Evolutionary conservation across 2,888 invertebrate species (phyloP), one percentile per base, ranked within the genome.

Genomic region (Lasiommata megera): DNA sequence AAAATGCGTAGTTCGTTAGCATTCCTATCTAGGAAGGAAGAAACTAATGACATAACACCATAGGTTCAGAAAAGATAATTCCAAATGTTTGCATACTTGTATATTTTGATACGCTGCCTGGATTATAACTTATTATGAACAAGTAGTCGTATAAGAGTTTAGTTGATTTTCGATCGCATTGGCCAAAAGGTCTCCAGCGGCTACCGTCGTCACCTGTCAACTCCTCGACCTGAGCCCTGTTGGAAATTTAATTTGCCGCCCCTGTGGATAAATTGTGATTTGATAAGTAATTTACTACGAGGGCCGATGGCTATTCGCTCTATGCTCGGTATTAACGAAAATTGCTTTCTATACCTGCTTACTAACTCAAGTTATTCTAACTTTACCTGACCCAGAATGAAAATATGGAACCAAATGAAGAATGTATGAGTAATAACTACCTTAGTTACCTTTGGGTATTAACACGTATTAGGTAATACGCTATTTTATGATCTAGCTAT

Each of bases 131-230:
- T 34, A 34, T 11, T 34, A 34, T 11, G 11, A 34, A 34, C 34
- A 34, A 34, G 41, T 29, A 28, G 44, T 12, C n/a, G 12, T 46
- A 8, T 12, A 46, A n/a, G 44, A 46, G n/a, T 46, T 55, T 18
- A 50, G 59, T 50, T 60, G 57, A 57, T 57, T 57, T 62, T 55
- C 62, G 62, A 62, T 57, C 57, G 28, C 48, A 51, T 29, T 23
- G 46, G 43, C 54, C 37, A 34, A 52, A 66, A 68, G 66, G 70
- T 65, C 67, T 65, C 67, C 58, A 54, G 47, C 64, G 67, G 65
- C 63, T 69, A 82, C 80, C 84, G 75, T 83, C 84, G 83, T 84
- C 84, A 84, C 74, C 82, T 84, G 84, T 83, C 84, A 82, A 70
- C 71, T 63, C 60, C 54, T 62, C 61, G 61, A 68, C 72, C 72